Percentiles rank a stretch among this genome's conserved stretches.
phyloP scores from a whole-genome alignment of 2,888 invertebrate genomes.

The Caenorhabditis japonica region DNA sequence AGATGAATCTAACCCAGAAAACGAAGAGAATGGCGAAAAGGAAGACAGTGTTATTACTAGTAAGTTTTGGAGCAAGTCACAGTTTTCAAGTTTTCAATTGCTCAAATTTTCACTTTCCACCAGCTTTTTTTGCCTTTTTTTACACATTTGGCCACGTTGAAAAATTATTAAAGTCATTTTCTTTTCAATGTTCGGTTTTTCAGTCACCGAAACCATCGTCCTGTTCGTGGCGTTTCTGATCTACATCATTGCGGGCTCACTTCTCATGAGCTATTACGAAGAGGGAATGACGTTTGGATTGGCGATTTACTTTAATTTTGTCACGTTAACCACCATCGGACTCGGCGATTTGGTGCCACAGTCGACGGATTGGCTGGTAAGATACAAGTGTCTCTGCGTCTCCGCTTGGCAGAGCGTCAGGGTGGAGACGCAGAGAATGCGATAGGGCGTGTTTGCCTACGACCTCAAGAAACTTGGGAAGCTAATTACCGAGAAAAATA shows the following conservation, averaged over 20 bases:
- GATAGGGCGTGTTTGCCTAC: not conserved
- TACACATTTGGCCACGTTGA: conserved; percentile 1
- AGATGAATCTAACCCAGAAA: too few species aligned
- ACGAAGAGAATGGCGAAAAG: conserved; percentile 22
- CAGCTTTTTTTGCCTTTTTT: conserved; percentile 10
- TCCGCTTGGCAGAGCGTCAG: not conserved
- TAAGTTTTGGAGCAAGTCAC: conserved; percentile 5
- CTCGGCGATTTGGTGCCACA: conserved; percentile 74
- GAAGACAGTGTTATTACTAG: conserved; percentile 31
- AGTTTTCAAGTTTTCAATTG: too few species aligned
- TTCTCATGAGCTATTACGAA: conserved; percentile 72
- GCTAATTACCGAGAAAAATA: too few species aligned
- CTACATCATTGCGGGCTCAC: conserved; percentile 70
- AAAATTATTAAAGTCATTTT: not conserved
- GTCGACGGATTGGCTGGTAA: conserved; percentile 59
- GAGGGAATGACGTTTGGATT: conserved; percentile 65
- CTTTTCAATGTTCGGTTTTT: not conserved
- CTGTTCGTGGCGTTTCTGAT: conserved; percentile 72
- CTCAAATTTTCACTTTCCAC: too few species aligned
- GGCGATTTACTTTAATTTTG: conserved; percentile 76
- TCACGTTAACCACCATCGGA: conserved; percentile 74
- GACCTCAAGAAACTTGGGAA: too few species aligned
- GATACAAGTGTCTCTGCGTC: conserved; percentile 3
- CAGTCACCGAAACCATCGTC: conserved; percentile 60
- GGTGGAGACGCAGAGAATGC: too few species aligned